Evolutionary conservation across 2,888 invertebrate species (phyloP), one percentile per base, ranked within the genome.

Genomic region (Leucozona laternaria): DNA sequence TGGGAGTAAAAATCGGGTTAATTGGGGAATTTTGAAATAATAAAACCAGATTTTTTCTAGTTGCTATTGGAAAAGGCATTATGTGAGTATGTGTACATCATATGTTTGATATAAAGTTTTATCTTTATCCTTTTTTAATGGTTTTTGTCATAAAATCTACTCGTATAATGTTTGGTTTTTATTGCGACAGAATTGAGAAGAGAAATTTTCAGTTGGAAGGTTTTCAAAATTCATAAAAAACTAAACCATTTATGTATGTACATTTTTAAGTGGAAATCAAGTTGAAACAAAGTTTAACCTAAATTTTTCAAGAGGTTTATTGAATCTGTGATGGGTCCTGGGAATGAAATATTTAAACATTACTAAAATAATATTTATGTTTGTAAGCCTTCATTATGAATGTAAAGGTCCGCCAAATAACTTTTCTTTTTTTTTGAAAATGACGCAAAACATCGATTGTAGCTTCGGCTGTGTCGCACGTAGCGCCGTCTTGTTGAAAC

Each of bases 11-110:
- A 68, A 81, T 15, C 70, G 60, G 62, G 80, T 62, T 79, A 75
- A 75, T 75, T 79, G 79, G 66, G 48, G 50, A 70, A 45, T 60
- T 80, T 68, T 76, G 53, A 76, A 55, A 76, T 70, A 70, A 76
- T 62, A 68, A 77, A 75, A 80, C 62, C 22, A 34, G 62, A 62
- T 48, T 50, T 73, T 53, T 11, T n/a, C n/a, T 20, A 58, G 48
- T 48, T 11, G 17, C n/a, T 55, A 37, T 62, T 57, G 40, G 28
- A 58, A 43, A 50, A 28, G 50, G 34, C 20, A 50, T 50, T 2
- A 5, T 22, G 13, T 50, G 11, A 11, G 4, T 50, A 6, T 50
- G 6, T 22, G 11, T 48, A 3, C 7, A 17, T 20, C 20, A 10
- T 10, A 10, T 48, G 34, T 2, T 6, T 3, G n/a, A 34, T 57